A percentile compares a stretch with the other conserved stretches of the same genome.
phyloP scores from a whole-genome alignment of 2,113 vertebrate species.

The Guaruba guarouba region DNA sequence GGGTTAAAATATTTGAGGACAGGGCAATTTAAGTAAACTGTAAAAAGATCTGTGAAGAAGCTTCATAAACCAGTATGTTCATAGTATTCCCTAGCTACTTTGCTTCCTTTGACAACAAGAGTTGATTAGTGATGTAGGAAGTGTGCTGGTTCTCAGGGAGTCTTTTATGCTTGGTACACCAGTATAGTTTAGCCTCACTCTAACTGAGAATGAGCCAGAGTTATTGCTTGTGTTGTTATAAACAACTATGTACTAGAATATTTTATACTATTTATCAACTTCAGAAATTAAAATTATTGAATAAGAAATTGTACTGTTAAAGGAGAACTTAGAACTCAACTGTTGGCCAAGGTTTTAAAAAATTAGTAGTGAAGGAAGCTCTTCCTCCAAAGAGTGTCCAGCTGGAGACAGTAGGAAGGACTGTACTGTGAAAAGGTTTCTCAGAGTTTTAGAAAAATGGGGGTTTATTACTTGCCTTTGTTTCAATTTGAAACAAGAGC shows the following conservation, averaged over 20 bases:
- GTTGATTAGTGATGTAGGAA: accelerated
- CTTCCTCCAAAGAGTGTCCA: not conserved
- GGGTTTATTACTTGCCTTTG: not conserved
- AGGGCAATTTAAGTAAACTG: not conserved
- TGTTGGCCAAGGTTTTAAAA: not conserved
- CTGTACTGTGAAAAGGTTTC: not conserved
- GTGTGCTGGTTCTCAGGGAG: not conserved
- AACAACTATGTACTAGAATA: not conserved
- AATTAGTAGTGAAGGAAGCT: not conserved
- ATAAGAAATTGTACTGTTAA: not conserved
- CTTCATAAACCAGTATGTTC: not conserved
- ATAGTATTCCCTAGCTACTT: not conserved
- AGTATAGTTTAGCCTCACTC: not conserved
- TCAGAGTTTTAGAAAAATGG: not conserved
- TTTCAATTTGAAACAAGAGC: not conserved
- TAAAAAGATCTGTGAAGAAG: not conserved
- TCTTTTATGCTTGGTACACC: not conserved
- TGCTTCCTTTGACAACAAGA: not conserved
- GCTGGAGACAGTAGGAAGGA: not conserved
- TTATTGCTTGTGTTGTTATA: not conserved
- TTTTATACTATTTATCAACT: not conserved
- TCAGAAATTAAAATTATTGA: not conserved
- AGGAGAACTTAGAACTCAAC: not conserved
- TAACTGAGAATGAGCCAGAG: not conserved
- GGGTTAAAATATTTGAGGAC: not conserved